Conservation (phyloP, 2,113 vertebrate genomes). For the Anser cygnoides region DNA sequence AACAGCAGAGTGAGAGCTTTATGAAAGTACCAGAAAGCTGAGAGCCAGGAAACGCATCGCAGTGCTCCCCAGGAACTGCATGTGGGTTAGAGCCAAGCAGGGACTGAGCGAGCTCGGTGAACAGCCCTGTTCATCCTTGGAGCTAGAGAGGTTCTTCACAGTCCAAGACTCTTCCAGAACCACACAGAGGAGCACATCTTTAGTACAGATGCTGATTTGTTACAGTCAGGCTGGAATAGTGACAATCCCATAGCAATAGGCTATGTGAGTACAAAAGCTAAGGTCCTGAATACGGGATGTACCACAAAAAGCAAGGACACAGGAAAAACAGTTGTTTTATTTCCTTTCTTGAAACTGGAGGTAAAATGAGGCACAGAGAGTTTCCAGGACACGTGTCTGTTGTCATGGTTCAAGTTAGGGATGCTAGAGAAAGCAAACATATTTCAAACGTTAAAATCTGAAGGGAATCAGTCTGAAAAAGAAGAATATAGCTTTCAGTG, state of each 20-base stretch:
- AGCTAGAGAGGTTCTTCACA: not conserved
- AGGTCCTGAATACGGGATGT: not conserved
- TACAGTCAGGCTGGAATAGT: not conserved
- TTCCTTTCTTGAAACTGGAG: not conserved
- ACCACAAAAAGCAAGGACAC: not conserved
- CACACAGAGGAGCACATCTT: fast-evolving
- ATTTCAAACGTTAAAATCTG: not conserved
- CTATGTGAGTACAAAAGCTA: not conserved
- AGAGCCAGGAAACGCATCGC: not conserved
- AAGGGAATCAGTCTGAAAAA: not conserved
- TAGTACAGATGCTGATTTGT: not conserved
- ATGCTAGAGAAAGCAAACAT: not conserved
- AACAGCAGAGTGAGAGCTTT: not conserved
- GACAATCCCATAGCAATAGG: fast-evolving
- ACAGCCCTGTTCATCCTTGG: not conserved
- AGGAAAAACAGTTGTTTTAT: not conserved
- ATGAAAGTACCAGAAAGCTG: not conserved
- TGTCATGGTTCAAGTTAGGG: not conserved
- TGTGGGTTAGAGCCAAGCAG: not conserved
- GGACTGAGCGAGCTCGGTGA: not conserved
- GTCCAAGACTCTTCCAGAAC: not conserved
- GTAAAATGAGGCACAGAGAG: not conserved
- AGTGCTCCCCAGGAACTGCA: not conserved
- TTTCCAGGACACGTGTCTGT: not conserved
- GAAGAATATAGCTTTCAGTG: not conserved